A percentile compares a stretch with the other conserved stretches of the same genome.
These are phyloP conservation scores for Coremacera marginata DNA, from an alignment of 2,888 invertebrate genomes.

Conservation along the genomic window DNA sequence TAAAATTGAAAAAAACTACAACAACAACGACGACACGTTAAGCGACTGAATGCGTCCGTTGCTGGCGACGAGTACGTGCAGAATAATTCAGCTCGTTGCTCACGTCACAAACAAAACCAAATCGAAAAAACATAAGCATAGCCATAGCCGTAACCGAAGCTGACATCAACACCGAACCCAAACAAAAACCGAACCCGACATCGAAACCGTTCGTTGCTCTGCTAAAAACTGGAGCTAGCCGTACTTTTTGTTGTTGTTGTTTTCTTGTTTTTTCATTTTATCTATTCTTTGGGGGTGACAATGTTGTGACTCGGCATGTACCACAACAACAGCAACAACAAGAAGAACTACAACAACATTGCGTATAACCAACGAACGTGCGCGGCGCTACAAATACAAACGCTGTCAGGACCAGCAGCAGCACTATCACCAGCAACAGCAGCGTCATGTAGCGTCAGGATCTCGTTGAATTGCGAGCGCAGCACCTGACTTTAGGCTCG, in stretches of 20 bases:
- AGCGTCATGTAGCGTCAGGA: slow-evolving; percentile 26
- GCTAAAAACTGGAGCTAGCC: slow-evolving; percentile 24
- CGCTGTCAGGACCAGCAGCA: slow-evolving; percentile 45
- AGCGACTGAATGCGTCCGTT: slow-evolving; percentile 61
- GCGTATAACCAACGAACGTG: slow-evolving; percentile 31
- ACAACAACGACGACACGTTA: slow-evolving; percentile 45
- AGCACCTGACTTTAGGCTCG: slow-evolving; percentile 66
- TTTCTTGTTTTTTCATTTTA: background rate
- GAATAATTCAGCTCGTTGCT: slow-evolving; percentile 69
- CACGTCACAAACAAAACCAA: slow-evolving; percentile 70
- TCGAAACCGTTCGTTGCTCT: slow-evolving; percentile 21
- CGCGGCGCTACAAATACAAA: slow-evolving; percentile 32
- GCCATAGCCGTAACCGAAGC: slow-evolving; percentile 49
- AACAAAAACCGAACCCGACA: slow-evolving; percentile 13
- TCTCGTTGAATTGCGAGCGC: slow-evolving; percentile 43
- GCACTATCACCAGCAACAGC: slow-evolving; percentile 24
- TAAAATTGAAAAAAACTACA: slow-evolving; percentile 16
- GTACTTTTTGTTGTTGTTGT: slow-evolving; percentile 11
- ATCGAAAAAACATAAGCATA: slow-evolving; percentile 58
- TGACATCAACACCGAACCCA: slow-evolving; percentile 9
- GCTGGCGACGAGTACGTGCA: slow-evolving; percentile 69
- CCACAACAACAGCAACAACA: slow-evolving; percentile 45
- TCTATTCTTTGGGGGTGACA: slow-evolving; percentile 58
- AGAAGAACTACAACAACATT: slow-evolving; percentile 9
- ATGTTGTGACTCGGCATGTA: slow-evolving; percentile 59